Evolutionary conservation across 2,888 invertebrate species (phyloP).

Genomic region (Hirtodrosophila alboralis): DNA sequence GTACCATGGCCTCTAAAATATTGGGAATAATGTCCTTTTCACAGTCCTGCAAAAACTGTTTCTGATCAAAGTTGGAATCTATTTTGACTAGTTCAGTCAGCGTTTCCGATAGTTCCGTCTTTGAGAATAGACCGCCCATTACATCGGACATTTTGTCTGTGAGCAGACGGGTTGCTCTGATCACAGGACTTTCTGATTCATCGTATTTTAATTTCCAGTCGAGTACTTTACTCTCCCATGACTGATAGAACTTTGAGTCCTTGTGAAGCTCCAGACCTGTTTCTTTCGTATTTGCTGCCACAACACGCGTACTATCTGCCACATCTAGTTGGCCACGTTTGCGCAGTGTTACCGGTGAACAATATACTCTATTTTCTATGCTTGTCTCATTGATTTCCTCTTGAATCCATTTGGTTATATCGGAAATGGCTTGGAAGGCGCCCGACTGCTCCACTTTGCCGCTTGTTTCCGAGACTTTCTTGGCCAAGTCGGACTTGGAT

Average conservation of each 20-base stretch:
- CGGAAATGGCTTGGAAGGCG: constrained; percentile 93
- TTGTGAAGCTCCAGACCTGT: constrained; percentile 96
- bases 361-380: constrained; percentile 91
- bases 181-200: constrained; percentile 97
- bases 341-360: constrained; percentile 88
- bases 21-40: constrained; percentile 99
- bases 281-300: constrained; percentile 92
- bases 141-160: constrained; percentile 96
- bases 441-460: constrained; percentile 95
- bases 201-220: constrained; percentile 99
- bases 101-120: constrained; percentile 98
- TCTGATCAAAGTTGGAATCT: constrained; percentile 96
- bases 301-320: constrained; percentile 86
- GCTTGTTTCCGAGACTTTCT: constrained; percentile 91
- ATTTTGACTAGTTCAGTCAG: constrained; percentile 98
- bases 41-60: constrained; percentile 95
- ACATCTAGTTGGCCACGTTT: constrained; percentile 90
- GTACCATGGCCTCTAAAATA: constrained; percentile 97
- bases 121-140: constrained; percentile 94
- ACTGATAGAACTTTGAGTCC: constrained; percentile 98
- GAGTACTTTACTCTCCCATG: constrained; percentile 97
- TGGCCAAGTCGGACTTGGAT: constrained; percentile 95
- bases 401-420: constrained; percentile 95
- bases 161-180: constrained; percentile 93
- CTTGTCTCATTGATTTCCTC: constrained; percentile 91